Base-by-base conservation (phyloP, 1,140 invertebrate genomes). In the Brachionus koreanus region DNA sequence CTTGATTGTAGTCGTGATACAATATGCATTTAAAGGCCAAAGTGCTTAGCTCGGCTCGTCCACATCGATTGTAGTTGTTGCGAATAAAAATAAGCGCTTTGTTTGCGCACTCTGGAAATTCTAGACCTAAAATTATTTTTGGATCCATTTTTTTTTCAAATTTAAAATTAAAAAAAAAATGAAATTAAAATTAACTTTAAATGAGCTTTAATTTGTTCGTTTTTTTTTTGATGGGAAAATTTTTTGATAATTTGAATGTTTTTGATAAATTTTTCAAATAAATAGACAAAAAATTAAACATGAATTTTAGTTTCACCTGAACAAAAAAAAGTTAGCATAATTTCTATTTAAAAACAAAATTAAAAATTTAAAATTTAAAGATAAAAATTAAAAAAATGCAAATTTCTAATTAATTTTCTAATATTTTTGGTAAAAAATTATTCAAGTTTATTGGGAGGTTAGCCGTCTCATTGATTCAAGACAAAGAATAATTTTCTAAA, bases 81-180 rank as follows among this genome's bases (percentile, higher is more conserved):
- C 39, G 33, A 13, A 79, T 79, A 37, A 79, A 42, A 19, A 65
- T 3, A 7, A 79, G 13, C 3, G 76, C 76, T 43, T 79, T 43
- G 39, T 10, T 79, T 37, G 76, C 76, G 29, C 76, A 79, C 25
- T 57, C 76, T 13, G 76, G 76, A 43, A 79, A 79, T 52, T 57
- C 61, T 35, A 42, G 10, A 61, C 35, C 57, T 23, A 79, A 25
- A 57, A 79, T 61, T 23, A 23, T 16, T 43, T 79, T 79, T 37
- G 16, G 23, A 79, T 79, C 76, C 76, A 79, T 79, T 74, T 37
- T 72, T 67, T 13, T 35, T 67, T 69, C n/a, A 42, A 42, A 69
- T 42, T 39, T n/a, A 6, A 69, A 69, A 69, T 69, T 65, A 33
- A 12, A 12, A 65, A 65, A 65, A 42, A 16, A 42, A 5, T 69